phyloP scores from a whole-genome alignment of 2,888 invertebrate genomes.

The Dromius quadrimaculatus region DNA sequence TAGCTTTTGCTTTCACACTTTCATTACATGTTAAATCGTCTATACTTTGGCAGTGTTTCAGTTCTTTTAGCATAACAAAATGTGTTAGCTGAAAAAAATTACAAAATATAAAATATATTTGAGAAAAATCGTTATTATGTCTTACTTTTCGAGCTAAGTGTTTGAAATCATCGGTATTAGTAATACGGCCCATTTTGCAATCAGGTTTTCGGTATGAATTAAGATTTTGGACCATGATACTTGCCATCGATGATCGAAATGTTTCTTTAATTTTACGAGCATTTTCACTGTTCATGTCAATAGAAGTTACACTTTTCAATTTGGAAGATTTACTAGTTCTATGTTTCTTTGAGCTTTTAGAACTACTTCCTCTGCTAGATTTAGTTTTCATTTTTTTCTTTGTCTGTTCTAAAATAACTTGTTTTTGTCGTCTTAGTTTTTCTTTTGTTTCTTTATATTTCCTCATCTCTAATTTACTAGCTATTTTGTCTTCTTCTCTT shows the following conservation, averaged over 20 bases:
- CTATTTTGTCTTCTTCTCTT: slow-evolving; percentile 81
- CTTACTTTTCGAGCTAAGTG: slow-evolving; percentile 91
- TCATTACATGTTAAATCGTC: slow-evolving; percentile 90
- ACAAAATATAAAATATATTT: slow-evolving; percentile 8
- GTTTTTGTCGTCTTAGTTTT: slow-evolving; percentile 77
- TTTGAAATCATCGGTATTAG: slow-evolving; percentile 92
- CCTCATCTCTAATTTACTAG: slow-evolving; percentile 78
- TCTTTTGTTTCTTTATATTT: slow-evolving; percentile 85
- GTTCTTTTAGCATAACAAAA: slow-evolving; percentile 94
- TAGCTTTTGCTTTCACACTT: slow-evolving; percentile 93
- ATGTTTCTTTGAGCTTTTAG: slow-evolving; percentile 59
- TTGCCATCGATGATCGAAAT: slow-evolving; percentile 83
- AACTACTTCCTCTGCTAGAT: slow-evolving; percentile 58
- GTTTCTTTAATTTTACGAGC: slow-evolving; percentile 85
- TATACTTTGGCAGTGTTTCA: slow-evolving; percentile 89
- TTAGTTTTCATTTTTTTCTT: slow-evolving; percentile 69
- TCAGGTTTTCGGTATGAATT: slow-evolving; percentile 89
- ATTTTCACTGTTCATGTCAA: slow-evolving; percentile 66
- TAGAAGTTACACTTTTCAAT: slow-evolving; percentile 61
- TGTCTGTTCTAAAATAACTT: slow-evolving; percentile 67
- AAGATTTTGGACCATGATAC: slow-evolving; percentile 86
- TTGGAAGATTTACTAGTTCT: slow-evolving; percentile 59
- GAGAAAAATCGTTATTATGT: background rate
- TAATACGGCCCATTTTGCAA: slow-evolving; percentile 87
- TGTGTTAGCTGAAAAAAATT: slow-evolving; percentile 83